A percentile compares a stretch with the other conserved stretches of the same genome.
These are phyloP conservation scores for Phocides pigmalion DNA, from an alignment of 1,140 invertebrate species.

Conservation along the genomic window DNA sequence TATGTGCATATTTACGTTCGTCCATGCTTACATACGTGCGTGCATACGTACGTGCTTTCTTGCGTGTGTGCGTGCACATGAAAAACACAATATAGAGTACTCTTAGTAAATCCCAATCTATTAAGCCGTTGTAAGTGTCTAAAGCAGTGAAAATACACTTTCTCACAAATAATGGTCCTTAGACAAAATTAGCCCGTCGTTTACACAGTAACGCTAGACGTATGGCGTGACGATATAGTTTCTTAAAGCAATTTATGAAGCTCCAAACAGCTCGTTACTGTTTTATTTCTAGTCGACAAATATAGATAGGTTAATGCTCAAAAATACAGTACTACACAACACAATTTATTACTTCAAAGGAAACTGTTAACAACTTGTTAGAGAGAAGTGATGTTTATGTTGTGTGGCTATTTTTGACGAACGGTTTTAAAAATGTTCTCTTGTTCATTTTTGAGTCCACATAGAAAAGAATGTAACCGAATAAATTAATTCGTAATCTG, in stretches of 20 bases:
- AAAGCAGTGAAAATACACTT: slow-evolving; percentile 20
- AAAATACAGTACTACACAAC: slow-evolving; percentile 15
- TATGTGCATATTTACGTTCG: too few relatives aligned
- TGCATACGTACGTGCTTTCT: too few relatives aligned
- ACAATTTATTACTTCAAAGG: slow-evolving; percentile 35
- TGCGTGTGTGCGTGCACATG: too few relatives aligned
- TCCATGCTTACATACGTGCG: too few relatives aligned
- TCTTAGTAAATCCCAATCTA: neutral
- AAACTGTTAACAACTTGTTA: slow-evolving; percentile 29
- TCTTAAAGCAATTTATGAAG: slow-evolving; percentile 35
- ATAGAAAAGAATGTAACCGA: too few relatives aligned
- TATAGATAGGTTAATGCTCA: slow-evolving; percentile 29
- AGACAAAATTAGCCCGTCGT: slow-evolving; percentile 25
- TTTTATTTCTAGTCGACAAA: slow-evolving; percentile 34
- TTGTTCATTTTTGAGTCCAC: neutral
- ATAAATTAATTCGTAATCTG: too few relatives aligned
- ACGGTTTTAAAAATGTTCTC: slow-evolving; percentile 25
- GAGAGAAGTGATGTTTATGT: slow-evolving; percentile 30
- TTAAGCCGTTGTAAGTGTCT: slow-evolving; percentile 16
- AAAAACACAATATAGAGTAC: too few relatives aligned
- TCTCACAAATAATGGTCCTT: slow-evolving; percentile 28
- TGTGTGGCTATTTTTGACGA: slow-evolving; percentile 28
- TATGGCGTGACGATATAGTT: slow-evolving; percentile 26
- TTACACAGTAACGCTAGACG: slow-evolving; percentile 23
- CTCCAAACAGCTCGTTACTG: slow-evolving; percentile 25